Evolutionary conservation across 2,113 vertebrate genomes (phyloP), one percentile per base, ranked within the genome.

Genomic region (Atherinomorus stipes): DNA sequence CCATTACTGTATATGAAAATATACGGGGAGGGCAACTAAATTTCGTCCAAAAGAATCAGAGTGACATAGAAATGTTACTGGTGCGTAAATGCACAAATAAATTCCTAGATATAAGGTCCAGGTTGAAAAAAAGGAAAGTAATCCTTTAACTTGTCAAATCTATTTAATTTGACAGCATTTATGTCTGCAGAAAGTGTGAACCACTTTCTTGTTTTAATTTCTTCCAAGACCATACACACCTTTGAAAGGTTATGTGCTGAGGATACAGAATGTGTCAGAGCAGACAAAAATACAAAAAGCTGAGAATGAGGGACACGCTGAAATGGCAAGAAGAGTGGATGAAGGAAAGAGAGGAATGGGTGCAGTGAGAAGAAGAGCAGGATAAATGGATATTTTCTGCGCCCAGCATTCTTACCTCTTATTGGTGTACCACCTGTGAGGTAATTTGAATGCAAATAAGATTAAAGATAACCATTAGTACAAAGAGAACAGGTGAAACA

Each of bases 391-490:
- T 81, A 16, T 94, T 92, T 94, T 93, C 93, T 94, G 90, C 92
- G 94, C 91, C 94, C 91, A 94, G 96, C 96, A 97, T 97, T 97
- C 98, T 99, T 99, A 99, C 98, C 98, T 99, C 97, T 95, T 95
- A 99, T 98, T 93, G 97, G 97, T 95, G 98, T 99, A 98, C 98
- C 98, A 98, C 98, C 98, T 99, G 96, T 93, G 95, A 98, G 96
- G 97, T 98, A 96, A 97, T 96, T 93, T 96, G 95, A 98, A 98
- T 97, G 97, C 96, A 99, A 98, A 98, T 96, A 97, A 96, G 95
- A 98, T 97, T 94, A 96, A 95, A 98, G 92, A 99, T 91, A 97
- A 96, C 89, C 86, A 94, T 98, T 99, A 98, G 96, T 96, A 94
- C 90, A 94, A 54, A 89, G 92, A 90, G 88, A 91, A 88, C 54